Conservation (phyloP, 2,797 vertebrate genomes). For the Sebastiscus tertius region DNA sequence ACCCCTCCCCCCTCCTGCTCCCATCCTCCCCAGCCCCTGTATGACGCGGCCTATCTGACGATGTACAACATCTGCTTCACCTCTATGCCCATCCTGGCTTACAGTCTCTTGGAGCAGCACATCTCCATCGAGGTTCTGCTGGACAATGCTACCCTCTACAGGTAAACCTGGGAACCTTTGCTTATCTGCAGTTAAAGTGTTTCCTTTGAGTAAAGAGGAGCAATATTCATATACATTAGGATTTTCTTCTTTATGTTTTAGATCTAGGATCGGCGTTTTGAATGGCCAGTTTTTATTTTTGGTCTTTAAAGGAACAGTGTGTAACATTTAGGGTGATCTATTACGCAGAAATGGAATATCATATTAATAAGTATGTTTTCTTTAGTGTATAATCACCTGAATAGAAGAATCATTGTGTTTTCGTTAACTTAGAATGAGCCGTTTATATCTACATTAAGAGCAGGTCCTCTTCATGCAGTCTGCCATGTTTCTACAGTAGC, state of each 20-base stretch:
- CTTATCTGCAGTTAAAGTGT: neutral
- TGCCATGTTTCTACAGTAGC: too few species aligned
- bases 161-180: constrained; percentile 78
- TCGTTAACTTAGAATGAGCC: too few species aligned
- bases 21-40: constrained; percentile 89
- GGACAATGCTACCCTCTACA: constrained; percentile 91
- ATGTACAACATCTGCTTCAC: constrained; percentile 99
- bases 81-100: constrained; percentile 97
- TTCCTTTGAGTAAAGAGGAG: neutral
- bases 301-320: neutral
- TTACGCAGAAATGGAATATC: too few species aligned
- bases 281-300: neutral
- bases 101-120: constrained; percentile 97
- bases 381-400: too few species aligned
- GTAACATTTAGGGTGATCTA: too few species aligned
- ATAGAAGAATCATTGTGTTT: too few species aligned
- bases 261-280: neutral
- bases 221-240: neutral
- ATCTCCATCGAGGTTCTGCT: constrained; percentile 90
- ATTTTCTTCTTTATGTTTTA: neutral
- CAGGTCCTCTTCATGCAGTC: too few species aligned
- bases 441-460: too few species aligned
- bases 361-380: too few species aligned
- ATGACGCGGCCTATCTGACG: constrained; percentile 97
- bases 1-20: constrained; percentile 20